Evolutionary conservation across 2,797 vertebrate species (phyloP), one percentile per base, ranked within the genome.

Genomic region (Discoglossus pictus): DNA sequence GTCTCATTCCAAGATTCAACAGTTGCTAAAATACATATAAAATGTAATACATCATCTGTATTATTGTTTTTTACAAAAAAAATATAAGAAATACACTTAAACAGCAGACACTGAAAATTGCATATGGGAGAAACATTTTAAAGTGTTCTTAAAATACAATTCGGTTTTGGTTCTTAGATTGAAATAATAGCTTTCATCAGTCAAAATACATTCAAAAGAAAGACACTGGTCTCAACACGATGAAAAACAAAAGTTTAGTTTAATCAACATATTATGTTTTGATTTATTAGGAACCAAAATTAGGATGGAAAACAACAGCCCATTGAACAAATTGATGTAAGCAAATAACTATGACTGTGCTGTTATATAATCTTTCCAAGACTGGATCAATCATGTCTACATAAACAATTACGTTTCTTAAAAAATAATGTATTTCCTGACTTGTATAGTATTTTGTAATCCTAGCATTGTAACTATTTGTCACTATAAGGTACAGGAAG

Each of bases 251-350:
- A 61, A 50, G 34, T 35, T 40, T 35, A 39, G 48, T 62, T 51
- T 51, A 50, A 62, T 62, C 46, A 62, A 62, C 60, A 44, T 62
- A 50, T 51, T 36, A n/a, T 27, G 46, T 48, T 58, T 58, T 58
- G 55, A 58, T 62, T 50, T 62, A 62, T 62, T 62, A 62, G 34
- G 21, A 51, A 25, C 34, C 46, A 51, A 23, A 50, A 51, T 50
- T 39, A 62, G 20, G 43, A 50, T 24, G 17, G 60, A 50, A 62
- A 62, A 50, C 60, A 62, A 35, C 46, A 50, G 20, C 20, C 34
- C 20, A 51, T 44, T 39, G 35, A 62, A 48, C 44, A 50, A 39
- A 51, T n/a, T 62, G 34, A 50, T 39, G 46, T 62, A 51, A 50
- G 20, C 46, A 38, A 51, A 62, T 51, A 21, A 62, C 51, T 62